A percentile compares a stretch with the other conserved stretches of the same genome.
phyloP scores from a whole-genome alignment of 1,140 invertebrate species.

The Eumaeus atala region DNA sequence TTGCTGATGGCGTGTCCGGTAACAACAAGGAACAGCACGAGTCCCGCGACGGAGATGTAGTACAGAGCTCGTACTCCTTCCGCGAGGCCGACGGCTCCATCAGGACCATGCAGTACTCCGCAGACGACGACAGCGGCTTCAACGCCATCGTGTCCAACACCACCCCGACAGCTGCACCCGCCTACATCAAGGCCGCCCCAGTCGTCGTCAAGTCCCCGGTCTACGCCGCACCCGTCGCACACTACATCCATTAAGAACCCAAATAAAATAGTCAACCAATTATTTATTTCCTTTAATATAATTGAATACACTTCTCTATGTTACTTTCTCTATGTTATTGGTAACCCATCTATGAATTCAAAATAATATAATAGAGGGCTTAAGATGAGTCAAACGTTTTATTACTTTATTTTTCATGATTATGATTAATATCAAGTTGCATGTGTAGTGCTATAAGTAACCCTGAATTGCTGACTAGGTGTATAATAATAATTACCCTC shows the following conservation, averaged over 20 bases:
- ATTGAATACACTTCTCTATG: too few relatives aligned
- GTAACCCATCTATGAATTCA: too few relatives aligned
- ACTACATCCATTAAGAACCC: slow-evolving; percentile 30
- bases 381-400: too few relatives aligned
- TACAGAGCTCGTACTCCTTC: slow-evolving; percentile 73
- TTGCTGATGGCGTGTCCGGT: slow-evolving; percentile 68
- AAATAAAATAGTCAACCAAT: too few relatives aligned
- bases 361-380: too few relatives aligned
- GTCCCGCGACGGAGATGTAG: slow-evolving; percentile 68
- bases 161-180: slow-evolving; percentile 42
- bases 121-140: slow-evolving; percentile 73
- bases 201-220: slow-evolving; percentile 31
- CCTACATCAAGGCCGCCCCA: slow-evolving; percentile 35
- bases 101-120: slow-evolving; percentile 72
- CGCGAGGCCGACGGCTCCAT: slow-evolving; percentile 74
- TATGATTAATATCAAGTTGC: too few relatives aligned
- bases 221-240: slow-evolving; percentile 26
- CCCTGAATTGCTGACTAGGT: too few relatives aligned
- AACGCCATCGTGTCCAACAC: slow-evolving; percentile 75
- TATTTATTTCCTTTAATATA: too few relatives aligned
- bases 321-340: too few relatives aligned
- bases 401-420: too few relatives aligned
- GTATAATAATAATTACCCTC: too few relatives aligned
- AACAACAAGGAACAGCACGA: slow-evolving; percentile 74
- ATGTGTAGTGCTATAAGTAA: too few relatives aligned